phyloP scores from a whole-genome alignment of 2,797 vertebrate genomes.

The Chrysolophus pictus region DNA sequence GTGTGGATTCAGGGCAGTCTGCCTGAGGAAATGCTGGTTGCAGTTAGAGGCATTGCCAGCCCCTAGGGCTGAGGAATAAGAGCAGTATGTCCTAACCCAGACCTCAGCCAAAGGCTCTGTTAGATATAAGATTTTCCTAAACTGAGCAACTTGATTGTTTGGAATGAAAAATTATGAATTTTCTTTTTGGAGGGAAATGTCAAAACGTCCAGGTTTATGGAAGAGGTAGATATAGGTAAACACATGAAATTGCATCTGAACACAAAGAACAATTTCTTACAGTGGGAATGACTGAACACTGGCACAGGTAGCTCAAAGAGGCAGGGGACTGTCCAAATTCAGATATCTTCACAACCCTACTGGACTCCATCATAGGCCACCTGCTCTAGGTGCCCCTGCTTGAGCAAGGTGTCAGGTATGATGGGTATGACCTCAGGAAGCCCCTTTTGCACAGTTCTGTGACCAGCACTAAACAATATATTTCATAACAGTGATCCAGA shows the following conservation, averaged over 20 bases:
- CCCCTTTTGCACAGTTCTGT: neutral
- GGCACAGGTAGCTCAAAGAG: neutral
- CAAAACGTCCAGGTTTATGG: neutral
- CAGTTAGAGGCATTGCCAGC: neutral
- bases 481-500: neutral
- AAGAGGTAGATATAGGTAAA: neutral
- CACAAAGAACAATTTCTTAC: neutral
- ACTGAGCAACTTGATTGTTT: neutral
- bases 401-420: neutral
- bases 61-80: too few relatives aligned
- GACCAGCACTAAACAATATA: neutral
- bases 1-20: neutral
- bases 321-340: neutral
- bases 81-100: neutral
- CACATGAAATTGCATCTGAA: neutral
- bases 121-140: neutral
- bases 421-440: neutral
- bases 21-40: neutral
- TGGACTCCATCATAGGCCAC: neutral
- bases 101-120: neutral
- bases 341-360: neutral
- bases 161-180: neutral
- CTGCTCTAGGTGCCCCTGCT: neutral
- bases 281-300: neutral
- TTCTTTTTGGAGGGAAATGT: neutral